Evolutionary conservation across 2,888 invertebrate species (phyloP), one percentile per base, ranked within the genome.

Genomic region (Thelaira solivaga): DNA sequence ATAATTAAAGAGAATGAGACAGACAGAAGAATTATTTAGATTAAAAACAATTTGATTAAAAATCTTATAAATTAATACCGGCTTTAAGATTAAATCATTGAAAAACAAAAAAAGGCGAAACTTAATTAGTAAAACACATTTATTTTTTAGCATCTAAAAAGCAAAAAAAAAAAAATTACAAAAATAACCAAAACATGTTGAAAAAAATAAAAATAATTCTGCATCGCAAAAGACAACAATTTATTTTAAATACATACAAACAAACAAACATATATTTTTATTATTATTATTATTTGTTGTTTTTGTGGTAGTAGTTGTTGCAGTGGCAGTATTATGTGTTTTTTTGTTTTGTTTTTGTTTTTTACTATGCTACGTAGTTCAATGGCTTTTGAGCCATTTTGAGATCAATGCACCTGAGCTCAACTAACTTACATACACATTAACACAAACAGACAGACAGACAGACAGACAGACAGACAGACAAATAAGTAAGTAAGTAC

Each of bases 321-420:
- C 62, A 62, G 43, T 55, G 24, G 39, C 51, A 61, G 22, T 53
- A 24, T 51, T 49, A 18, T n/a, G n/a, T n/a, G n/a, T n/a, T n/a
- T n/a, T n/a, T n/a, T 10, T 61, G 41, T 18, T 57, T 34, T 67
- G 34, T 69, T 64, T 76, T 57, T 76, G 53, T 69, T 53, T 59
- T 76, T 69, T 69, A 68, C 67, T 67, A 69, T 51, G 62, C 81
- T 13, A 57, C 80, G 76, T 85, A 86, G 86, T 86, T 86, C 86
- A 86, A 86, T 83, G 86, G 87, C 86, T 84, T 86, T 87, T 86
- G 86, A 83, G 84, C 86, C 86, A 86, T 86, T 87, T 86, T 84
- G 83, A 87, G 86, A 86, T 83, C 86, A 87, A 87, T 86, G 86
- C 86, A 87, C 86, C 86, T 82, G 83, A 82, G 82, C 77, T 67